A percentile compares a stretch with the other conserved stretches of the same genome.
Evolutionary conservation across 2,113 vertebrate species (phyloP).

Genomic region (Seriola rivoliana): DNA sequence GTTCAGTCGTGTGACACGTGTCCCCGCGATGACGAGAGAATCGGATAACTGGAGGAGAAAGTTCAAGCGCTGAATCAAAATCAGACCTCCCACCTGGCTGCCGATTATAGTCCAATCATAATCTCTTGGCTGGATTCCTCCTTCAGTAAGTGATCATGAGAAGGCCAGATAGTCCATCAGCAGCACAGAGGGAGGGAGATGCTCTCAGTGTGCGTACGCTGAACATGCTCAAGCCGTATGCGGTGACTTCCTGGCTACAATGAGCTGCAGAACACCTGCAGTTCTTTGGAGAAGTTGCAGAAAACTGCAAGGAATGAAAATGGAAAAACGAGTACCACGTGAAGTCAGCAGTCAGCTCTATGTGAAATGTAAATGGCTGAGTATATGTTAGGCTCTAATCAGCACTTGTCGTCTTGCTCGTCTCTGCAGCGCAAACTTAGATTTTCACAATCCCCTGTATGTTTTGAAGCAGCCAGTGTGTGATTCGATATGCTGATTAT

Average conservation of each 20-base stretch:
- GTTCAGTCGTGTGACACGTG: neutral
- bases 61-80: slow-evolving; percentile 52
- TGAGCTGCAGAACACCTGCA: slow-evolving; percentile 34
- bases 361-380: slow-evolving; percentile 13
- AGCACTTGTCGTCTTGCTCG: neutral
- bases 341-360: slow-evolving; percentile 23
- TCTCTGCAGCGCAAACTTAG: slow-evolving; percentile 3
- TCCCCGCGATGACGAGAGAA: slow-evolving; percentile 11
- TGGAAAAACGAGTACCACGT: neutral
- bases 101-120: slow-evolving; percentile 63
- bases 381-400: neutral
- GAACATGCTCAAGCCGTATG: slow-evolving; percentile 63
- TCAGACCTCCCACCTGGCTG: slow-evolving; percentile 42
- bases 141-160: slow-evolving; percentile 55
- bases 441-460: neutral
- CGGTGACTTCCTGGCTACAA: slow-evolving; percentile 9
- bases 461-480: neutral
- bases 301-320: neutral
- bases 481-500: slow-evolving; percentile 25
- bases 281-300: slow-evolving; percentile 12
- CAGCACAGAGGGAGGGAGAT: slow-evolving; percentile 63
- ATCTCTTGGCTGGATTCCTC: slow-evolving; percentile 50
- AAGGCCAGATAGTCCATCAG: slow-evolving; percentile 61
- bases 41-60: slow-evolving; percentile 30
- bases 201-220: slow-evolving; percentile 20